Evolutionary conservation across 2,888 invertebrate genomes (phyloP), one percentile per base, ranked within the genome.

Genomic region (Bedellia somnulentella): DNA sequence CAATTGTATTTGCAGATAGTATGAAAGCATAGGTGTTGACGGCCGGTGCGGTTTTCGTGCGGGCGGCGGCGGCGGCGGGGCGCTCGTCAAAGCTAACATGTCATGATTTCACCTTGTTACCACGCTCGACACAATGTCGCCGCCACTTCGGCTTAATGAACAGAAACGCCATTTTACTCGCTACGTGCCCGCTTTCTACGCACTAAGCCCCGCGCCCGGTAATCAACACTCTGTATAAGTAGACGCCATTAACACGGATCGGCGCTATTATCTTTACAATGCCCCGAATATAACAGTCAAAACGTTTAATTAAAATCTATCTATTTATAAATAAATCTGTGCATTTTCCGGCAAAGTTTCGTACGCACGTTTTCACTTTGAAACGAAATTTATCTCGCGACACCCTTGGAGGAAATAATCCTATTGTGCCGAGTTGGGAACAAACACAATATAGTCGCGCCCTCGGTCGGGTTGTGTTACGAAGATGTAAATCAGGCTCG

Each of bases 41-140:
- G 10, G 11, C 6, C 17, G 17, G 11, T 15, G 27, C 15, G 17
- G 5, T 14, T 15, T 26, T 14, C 26, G 15, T 4, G 17, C 27
- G 27, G 14, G 29, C 29, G 11, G 12, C 18, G 27, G 12, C 17
- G 25, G 21, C 21, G 9, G 26, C 26, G 15, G 26, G 14, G n/a
- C 14, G 26, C n/a, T 18, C 17, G 17, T 16, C 18, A 16, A 27
- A 27, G 11, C 17, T 12, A 11, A 47, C 52, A 47, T 49, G 52
- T 52, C 52, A 57, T 52, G 53, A 57, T 54, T 57, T 51, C 48
- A 47, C 50, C 51, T 52, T 27, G 35, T 32, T 30, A 35, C 35
- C 52, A 50, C 51, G 46, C 53, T 51, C 51, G 53, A 52, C 50
- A 49, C 52, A 48, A 48, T 49, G 55, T 56, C 50, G 49, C 45